A percentile compares a stretch with the other conserved stretches of the same genome.
phyloP scores from a whole-genome alignment of 2,113 vertebrate genomes.

The Nycticryphes semicollaris region DNA sequence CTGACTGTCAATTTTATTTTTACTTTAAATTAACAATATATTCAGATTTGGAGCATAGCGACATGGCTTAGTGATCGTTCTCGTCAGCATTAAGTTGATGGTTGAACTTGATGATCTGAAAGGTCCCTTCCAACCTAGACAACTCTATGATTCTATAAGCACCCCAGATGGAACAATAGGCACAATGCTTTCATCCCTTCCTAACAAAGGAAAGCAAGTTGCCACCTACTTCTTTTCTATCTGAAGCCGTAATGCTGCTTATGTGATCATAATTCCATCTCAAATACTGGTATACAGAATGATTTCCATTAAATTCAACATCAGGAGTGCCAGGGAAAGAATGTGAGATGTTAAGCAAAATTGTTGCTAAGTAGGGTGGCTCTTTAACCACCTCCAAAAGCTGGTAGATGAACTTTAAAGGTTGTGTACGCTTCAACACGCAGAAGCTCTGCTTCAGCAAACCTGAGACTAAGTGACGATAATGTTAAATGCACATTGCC shows the following conservation, averaged over 20 bases:
- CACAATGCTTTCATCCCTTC: not conserved
- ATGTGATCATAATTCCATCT: not conserved
- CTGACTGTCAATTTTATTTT: not conserved
- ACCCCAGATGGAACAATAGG: not conserved
- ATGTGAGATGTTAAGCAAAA: not conserved
- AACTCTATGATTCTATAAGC: not conserved
- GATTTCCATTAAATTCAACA: not conserved
- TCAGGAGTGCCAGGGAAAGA: not conserved
- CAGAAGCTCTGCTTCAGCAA: slow-evolving; percentile 34
- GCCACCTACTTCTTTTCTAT: not conserved
- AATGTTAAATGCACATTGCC: slow-evolving; percentile 37
- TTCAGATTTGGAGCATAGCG: not conserved
- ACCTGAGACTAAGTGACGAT: slow-evolving; percentile 1
- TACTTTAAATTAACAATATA: not conserved
- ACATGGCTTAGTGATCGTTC: too few species aligned
- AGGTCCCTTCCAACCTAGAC: too few species aligned
- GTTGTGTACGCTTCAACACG: not conserved
- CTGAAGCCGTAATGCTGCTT: rapidly evolving
- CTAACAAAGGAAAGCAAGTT: not conserved
- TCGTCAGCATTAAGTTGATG: too few species aligned
- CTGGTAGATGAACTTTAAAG: slow-evolving; percentile 27
- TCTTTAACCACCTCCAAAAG: slow-evolving; percentile 4
- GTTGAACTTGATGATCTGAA: too few species aligned
- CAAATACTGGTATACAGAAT: not conserved
- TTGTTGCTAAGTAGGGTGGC: not conserved